Conservation (phyloP, 2,888 invertebrate genomes). For the Thalpophila matura region DNA sequence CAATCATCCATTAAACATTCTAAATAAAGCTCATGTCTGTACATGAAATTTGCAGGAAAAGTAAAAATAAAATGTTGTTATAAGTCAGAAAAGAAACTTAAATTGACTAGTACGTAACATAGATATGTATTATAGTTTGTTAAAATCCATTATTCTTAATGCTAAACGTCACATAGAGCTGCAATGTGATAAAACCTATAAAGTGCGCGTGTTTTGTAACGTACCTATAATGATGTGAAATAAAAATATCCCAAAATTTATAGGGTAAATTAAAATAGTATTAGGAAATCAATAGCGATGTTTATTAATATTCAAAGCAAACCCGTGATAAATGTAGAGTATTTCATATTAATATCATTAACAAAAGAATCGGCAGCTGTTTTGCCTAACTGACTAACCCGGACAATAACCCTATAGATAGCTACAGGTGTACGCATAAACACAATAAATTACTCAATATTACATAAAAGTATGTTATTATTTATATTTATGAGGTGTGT, state of each 20-base stretch:
- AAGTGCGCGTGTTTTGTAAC: slow-evolving; percentile 24
- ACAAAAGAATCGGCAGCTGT: slow-evolving; percentile 50
- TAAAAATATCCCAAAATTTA: slow-evolving; percentile 26
- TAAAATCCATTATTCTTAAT: too few species aligned
- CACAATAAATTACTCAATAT: slow-evolving; percentile 53
- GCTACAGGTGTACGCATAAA: slow-evolving; percentile 45
- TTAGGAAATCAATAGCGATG: background rate
- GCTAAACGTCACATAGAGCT: too few species aligned
- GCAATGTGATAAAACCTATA: too few species aligned
- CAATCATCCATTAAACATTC: background rate
- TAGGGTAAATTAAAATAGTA: slow-evolving; percentile 9
- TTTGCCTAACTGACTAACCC: slow-evolving; percentile 54
- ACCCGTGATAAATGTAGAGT: slow-evolving; percentile 5
- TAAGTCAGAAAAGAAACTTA: too few species aligned
- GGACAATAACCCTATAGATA: slow-evolving; percentile 48
- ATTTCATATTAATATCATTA: slow-evolving; percentile 9
- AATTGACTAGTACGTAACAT: too few species aligned
- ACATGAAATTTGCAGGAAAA: too few species aligned
- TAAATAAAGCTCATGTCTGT: too few species aligned
- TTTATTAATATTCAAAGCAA: slow-evolving; percentile 4
- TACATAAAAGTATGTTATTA: slow-evolving; percentile 31
- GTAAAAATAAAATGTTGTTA: too few species aligned
- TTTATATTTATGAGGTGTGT: background rate
- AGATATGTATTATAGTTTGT: too few species aligned
- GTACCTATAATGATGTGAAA: background rate